Base-by-base conservation (phyloP, 1,140 invertebrate species). In the Papilio aristodemus region DNA sequence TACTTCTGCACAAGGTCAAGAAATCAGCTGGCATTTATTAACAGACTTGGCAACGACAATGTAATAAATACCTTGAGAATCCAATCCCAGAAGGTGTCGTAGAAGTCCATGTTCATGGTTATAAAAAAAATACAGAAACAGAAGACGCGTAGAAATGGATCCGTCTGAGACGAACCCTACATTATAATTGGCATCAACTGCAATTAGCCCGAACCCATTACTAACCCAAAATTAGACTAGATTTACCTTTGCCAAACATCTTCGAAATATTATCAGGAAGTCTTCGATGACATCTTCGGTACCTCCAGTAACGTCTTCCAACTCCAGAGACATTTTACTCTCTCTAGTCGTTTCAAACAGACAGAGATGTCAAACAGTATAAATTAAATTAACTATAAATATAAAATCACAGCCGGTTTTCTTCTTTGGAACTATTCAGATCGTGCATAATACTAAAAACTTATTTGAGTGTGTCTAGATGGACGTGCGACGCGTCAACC, bases 251-350 rank as follows among this genome's bases (percentile, higher is more conserved):
- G 88, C 89, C 88, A 93, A 92, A 83, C 93, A 91, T 74, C 93
- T 90, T 62, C 92, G 92, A 74, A 92, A 92, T 75, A 94, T 84
- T 77, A 93, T 85, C 69, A 93, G 86, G 82, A 94, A 93, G 84
- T 94, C 93, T 80, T 94, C 93, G 85, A 94, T 91, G 79, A 94
- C 92, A 81, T 94, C 93, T 68, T 93, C 93, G 41, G 88, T 87
- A 50, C 79, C 75, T 46, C 86, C 89, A 54, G 87, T 83, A 9
- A 87, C 64, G 58, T 92, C 91, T 80, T 92, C 90, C 69, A 92
- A 81, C 77, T 92, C 91, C 79, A 92, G 80, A 82, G 91, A 92
- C 91, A 92, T 92, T 80, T 84, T 66, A 62, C 17, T 62, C 38
- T 85, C 78, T 79, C 68, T 80, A 81, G 81, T 83, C 76, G 67